Base-by-base conservation (phyloP, 2,888 invertebrate genomes). In the Agrochola macilenta region DNA sequence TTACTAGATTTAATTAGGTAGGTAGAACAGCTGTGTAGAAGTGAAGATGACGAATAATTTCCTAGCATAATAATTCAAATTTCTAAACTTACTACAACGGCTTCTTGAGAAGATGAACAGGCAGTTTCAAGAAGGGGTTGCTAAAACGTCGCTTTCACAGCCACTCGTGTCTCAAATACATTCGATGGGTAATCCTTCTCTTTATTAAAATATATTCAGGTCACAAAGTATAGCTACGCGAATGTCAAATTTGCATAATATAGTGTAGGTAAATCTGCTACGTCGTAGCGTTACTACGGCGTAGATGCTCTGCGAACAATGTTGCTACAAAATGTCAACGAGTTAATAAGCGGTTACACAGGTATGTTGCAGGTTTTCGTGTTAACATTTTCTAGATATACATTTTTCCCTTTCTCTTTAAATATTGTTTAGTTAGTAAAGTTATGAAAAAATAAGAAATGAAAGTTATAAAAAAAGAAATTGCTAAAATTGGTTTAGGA, bases 41-140 rank as follows among this genome's bases (percentile, higher is more conserved):
- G 61, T 60, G 54, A 70, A 75, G 63, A 81, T 74, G 82, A 81
- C 74, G 72, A 81, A 87, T 89, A 89, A 88, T 90, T 78, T 81
- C n/a, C 73, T 74, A 75, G 78, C 81, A 81, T 85, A 85, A 85
- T 81, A 82, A 79, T 80, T 84, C 65, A 61, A 72, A 75, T 82
- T 80, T 81, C 78, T 73, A 68, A 79, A 78, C 77, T 78, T 71
- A 74, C 70, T 88, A 93, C 91, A 92, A 91, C 91, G 81, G 84
- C 85, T 87, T 84, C 85, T 87, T 82, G 81, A 84, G 87, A 84
- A 83, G 84, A 89, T 87, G 87, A 90, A 87, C 85, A 84, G 83
- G 81, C 85, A 87, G 88, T 90, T 88, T 86, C 68, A 66, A 69
- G 74, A 64, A 66, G 5, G 60, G 61, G 69, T 63, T 52, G 30